phyloP scores from a whole-genome alignment of 1,140 invertebrate genomes.

The Zaprionus vittiger region DNA sequence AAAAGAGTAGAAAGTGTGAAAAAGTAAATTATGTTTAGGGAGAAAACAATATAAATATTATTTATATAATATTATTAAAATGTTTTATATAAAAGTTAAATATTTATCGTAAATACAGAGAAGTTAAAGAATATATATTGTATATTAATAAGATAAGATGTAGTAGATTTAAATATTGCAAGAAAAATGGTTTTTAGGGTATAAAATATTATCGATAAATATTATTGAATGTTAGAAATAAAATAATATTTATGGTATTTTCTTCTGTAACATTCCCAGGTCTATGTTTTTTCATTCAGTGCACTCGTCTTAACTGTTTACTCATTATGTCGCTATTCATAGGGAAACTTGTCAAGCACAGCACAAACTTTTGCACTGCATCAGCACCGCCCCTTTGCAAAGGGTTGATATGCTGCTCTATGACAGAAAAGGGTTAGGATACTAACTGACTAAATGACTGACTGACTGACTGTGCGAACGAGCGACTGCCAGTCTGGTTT shows the following conservation, averaged over 20 bases:
- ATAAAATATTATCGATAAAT: too few relatives aligned
- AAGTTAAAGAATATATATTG: not conserved
- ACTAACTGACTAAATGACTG: conserved; percentile 36
- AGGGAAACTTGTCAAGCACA: conserved; percentile 60
- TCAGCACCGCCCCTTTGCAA: conserved; percentile 15
- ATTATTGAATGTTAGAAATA: not conserved
- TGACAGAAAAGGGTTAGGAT: conserved; percentile 63
- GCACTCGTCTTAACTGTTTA: conserved; percentile 37
- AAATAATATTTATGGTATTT: not conserved
- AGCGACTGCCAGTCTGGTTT: conserved; percentile 2
- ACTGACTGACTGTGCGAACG: not conserved
- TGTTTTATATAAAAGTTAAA: too few relatives aligned
- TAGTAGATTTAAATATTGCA: too few relatives aligned
- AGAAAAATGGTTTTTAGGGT: too few relatives aligned
- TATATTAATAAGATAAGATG: too few relatives aligned
- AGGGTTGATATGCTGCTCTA: conserved; percentile 32
- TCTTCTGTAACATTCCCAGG: not conserved
- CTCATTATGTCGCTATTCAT: conserved; percentile 71
- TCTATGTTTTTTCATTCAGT: conserved; percentile 24
- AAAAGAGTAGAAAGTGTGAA: not conserved
- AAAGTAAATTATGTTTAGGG: not conserved
- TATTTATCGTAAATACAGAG: too few relatives aligned
- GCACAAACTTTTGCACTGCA: conserved; percentile 53
- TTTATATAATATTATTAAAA: not conserved
- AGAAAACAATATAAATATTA: not conserved